A percentile compares a stretch with the other conserved stretches of the same genome.
Evolutionary conservation across 1,140 invertebrate genomes (phyloP).

Genomic region (Saxidomus purpurata): DNA sequence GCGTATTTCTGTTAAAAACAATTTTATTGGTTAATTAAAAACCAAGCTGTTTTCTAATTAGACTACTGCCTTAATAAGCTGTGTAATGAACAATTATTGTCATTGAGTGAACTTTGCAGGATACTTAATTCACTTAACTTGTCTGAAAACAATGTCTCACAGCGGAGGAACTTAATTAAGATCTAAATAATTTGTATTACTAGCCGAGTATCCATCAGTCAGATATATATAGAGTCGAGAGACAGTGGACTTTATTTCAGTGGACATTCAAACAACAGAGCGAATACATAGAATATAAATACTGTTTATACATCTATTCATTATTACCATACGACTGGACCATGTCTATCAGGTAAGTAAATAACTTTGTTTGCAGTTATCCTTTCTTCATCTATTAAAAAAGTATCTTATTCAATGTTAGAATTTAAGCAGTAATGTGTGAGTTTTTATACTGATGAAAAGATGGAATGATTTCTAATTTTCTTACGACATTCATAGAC

Average conservation of each 20-base stretch:
- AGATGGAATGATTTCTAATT: no score
- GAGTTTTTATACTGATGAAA: no score
- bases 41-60: not conserved
- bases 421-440: not conserved
- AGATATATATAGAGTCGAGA: not conserved
- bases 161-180: not conserved
- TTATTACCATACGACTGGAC: not conserved
- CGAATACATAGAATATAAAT: no score
- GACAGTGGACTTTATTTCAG: no score
- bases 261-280: not conserved
- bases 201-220: not conserved
- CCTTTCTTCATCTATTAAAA: no score
- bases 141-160: not conserved
- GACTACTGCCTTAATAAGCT: not conserved
- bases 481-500: not conserved
- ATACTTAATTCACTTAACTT: not conserved
- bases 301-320: not conserved
- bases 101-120: slow-evolving; percentile 7
- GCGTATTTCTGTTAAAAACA: not conserved
- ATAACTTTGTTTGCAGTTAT: no score
- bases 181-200: not conserved
- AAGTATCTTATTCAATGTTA: not conserved
- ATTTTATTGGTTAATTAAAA: not conserved
- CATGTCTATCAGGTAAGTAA: slow-evolving; percentile 24
- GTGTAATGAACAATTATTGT: not conserved